These are phyloP conservation scores for Apodemia hepburni DNA, from an alignment of 2,888 invertebrate species.

Conservation along the genomic window DNA sequence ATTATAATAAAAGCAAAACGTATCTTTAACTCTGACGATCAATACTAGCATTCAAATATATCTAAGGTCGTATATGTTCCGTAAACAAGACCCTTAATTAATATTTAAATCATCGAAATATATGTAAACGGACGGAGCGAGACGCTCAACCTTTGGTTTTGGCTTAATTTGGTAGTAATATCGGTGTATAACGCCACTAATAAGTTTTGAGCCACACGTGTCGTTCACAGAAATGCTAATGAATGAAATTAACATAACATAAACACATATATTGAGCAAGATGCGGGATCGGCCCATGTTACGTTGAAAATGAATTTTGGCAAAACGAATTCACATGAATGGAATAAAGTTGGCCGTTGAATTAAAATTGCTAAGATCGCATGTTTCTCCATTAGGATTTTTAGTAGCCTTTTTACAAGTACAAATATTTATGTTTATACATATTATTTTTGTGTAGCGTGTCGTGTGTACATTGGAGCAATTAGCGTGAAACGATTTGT, in stretches of 20 bases:
- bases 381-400: neutral
- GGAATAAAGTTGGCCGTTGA: neutral
- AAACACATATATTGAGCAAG: constrained; percentile 8
- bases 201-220: constrained; percentile 15
- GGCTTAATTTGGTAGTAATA: constrained; percentile 14
- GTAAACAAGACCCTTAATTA: constrained; percentile 10
- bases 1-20: neutral
- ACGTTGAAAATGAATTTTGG: constrained; percentile 17
- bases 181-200: constrained; percentile 15
- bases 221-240: constrained; percentile 13
- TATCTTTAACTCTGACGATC: constrained; percentile 2
- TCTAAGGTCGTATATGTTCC: neutral
- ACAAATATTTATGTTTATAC: neutral
- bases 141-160: constrained; percentile 16
- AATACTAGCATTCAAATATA: neutral
- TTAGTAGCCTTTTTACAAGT: neutral
- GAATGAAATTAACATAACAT: constrained; percentile 16
- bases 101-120: constrained; percentile 14
- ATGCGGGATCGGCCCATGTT: neutral
- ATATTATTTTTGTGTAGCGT: neutral
- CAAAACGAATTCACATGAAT: neutral
- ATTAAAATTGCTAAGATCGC: neutral
- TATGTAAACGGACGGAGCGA: constrained; percentile 17
- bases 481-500: constrained; percentile 56
- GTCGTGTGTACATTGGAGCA: constrained; percentile 38